phyloP scores from a whole-genome alignment of 2,113 vertebrate genomes.

The Tragelaphus strepsiceros region DNA sequence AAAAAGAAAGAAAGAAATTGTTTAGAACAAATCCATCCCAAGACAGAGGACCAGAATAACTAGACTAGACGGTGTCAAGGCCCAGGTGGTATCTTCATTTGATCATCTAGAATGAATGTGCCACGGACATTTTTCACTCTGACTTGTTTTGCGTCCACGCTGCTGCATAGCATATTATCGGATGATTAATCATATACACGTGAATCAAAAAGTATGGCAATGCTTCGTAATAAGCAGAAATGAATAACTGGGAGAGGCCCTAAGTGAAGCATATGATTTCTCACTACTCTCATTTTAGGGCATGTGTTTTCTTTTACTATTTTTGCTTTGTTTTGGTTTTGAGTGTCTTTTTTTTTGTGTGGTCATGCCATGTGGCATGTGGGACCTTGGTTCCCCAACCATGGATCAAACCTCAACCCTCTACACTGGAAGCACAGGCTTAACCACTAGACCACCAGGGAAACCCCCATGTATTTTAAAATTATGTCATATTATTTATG shows the following conservation, averaged over 20 bases:
- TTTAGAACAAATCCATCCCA: background rate
- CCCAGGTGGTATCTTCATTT: background rate
- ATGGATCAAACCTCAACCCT: background rate
- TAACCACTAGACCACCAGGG: background rate
- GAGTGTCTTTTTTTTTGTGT: background rate
- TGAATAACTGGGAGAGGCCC: background rate
- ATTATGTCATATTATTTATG: no score
- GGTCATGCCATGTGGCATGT: background rate
- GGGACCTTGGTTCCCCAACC: background rate
- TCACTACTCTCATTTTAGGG: background rate
- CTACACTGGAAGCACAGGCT: background rate
- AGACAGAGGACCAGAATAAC: background rate
- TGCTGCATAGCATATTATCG: rapidly evolving
- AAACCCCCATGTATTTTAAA: background rate
- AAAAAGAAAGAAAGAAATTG: background rate
- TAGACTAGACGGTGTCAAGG: rapidly evolving
- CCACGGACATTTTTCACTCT: background rate
- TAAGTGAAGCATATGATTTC: background rate
- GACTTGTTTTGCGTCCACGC: rapidly evolving
- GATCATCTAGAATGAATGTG: rapidly evolving
- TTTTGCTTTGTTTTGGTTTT: background rate
- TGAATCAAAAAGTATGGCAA: no score
- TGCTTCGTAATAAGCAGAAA: background rate
- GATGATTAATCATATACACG: background rate
- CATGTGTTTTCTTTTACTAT: background rate